Conservation (phyloP, 2,113 vertebrate species). For the Cariama cristata region DNA sequence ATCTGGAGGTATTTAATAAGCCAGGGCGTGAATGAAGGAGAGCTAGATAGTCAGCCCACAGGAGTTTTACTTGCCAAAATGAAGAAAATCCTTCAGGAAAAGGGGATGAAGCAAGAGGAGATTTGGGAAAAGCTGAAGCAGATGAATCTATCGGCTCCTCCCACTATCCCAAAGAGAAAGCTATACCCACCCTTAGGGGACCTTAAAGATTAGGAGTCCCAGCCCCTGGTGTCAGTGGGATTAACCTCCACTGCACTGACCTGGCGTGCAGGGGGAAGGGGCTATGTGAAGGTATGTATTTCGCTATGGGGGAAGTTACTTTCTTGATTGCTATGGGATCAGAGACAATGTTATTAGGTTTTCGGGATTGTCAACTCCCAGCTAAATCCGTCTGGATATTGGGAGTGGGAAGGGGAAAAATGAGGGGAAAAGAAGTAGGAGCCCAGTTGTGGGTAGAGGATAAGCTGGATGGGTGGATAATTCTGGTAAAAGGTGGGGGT, state of each 20-base stretch:
- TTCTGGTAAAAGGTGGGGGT: not conserved
- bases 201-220: not conserved
- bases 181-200: not conserved
- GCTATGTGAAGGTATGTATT: not conserved
- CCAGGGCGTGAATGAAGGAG: not conserved
- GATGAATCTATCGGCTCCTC: not conserved
- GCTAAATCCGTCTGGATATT: not conserved
- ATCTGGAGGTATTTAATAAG: conserved; percentile 48
- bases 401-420: not conserved
- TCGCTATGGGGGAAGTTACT: too few relatives aligned
- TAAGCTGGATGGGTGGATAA: not conserved
- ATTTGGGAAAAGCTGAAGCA: conserved; percentile 14
- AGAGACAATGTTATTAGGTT: not conserved
- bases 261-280: not conserved
- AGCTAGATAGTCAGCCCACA: conserved; percentile 38
- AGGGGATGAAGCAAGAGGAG: conserved; percentile 20
- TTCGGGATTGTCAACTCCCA: not conserved
- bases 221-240: not conserved
- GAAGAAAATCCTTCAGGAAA: conserved; percentile 27
- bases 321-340: not conserved
- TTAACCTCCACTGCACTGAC: not conserved
- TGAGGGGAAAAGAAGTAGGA: not conserved
- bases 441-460: not conserved
- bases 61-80: conserved; percentile 12
- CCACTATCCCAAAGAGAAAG: not conserved